Evolutionary conservation across 1,140 invertebrate genomes (phyloP).

Genomic region (Anadara kagoshimensis): DNA sequence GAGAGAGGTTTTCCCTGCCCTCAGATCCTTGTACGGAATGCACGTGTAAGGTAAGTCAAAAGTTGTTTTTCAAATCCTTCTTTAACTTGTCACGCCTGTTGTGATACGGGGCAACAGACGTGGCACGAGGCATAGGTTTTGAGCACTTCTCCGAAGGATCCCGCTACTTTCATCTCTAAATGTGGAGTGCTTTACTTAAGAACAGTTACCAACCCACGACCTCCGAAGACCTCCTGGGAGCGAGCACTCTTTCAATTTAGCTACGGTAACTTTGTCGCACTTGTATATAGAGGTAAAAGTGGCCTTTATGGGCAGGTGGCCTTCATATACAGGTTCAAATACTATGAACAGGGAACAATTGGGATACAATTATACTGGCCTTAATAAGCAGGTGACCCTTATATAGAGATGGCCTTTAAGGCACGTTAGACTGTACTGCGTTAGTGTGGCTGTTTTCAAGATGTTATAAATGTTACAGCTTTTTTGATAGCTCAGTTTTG

Average conservation of each 20-base stretch:
- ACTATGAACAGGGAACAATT: too few relatives aligned
- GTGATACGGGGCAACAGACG: not conserved
- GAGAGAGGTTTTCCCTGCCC: conserved; percentile 56
- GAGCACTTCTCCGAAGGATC: not conserved
- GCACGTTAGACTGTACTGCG: too few relatives aligned
- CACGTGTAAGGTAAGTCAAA: conserved; percentile 58
- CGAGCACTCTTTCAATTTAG: too few relatives aligned
- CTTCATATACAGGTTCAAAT: too few relatives aligned
- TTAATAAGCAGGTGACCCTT: too few relatives aligned
- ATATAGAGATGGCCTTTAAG: too few relatives aligned
- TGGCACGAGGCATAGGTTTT: not conserved
- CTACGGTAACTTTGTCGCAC: too few relatives aligned
- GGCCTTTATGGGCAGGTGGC: too few relatives aligned
- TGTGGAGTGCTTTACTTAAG: too few relatives aligned
- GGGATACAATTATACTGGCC: too few relatives aligned
- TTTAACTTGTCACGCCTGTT: not conserved
- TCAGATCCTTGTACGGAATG: conserved; percentile 67
- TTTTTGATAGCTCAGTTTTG: not conserved
- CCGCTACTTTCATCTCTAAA: not conserved
- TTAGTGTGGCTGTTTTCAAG: too few relatives aligned
- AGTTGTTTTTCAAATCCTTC: not conserved
- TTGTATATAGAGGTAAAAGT: too few relatives aligned
- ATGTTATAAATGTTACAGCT: not conserved
- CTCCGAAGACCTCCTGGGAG: not conserved
- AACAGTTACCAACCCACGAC: not conserved